Conservation (phyloP, 2,797 vertebrate species). For the Arrhamphus sclerolepis region DNA sequence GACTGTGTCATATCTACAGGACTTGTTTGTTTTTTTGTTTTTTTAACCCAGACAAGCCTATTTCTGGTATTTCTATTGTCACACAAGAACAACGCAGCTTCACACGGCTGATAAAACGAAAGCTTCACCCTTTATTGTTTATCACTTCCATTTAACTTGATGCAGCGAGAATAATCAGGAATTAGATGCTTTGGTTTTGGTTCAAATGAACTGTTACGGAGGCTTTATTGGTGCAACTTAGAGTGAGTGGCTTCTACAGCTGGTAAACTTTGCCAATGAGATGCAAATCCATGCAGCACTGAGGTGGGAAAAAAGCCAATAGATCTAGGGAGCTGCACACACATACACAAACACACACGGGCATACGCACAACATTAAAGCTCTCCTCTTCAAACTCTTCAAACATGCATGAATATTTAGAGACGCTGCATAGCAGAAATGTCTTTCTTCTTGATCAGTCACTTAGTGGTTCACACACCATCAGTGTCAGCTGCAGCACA, state of each 20-base stretch:
- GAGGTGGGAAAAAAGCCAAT: slow-evolving; percentile 39
- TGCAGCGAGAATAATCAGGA: slow-evolving; percentile 8
- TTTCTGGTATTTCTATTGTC: slow-evolving; percentile 23
- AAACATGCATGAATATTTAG: slow-evolving; percentile 29
- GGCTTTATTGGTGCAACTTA: slow-evolving; percentile 42
- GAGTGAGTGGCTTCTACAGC: slow-evolving; percentile 34
- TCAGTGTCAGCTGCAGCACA: slow-evolving; percentile 30
- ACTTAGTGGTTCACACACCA: slow-evolving; percentile 34
- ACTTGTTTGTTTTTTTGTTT: slow-evolving; percentile 25
- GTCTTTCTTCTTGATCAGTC: slow-evolving; percentile 46
- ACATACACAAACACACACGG: slow-evolving; percentile 3
- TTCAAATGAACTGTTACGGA: slow-evolving; percentile 18
- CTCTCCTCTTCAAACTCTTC: slow-evolving; percentile 38
- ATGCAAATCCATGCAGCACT: slow-evolving; percentile 75
- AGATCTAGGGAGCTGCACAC: slow-evolving; percentile 18
- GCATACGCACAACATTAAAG: slow-evolving; percentile 28
- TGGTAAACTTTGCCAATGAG: slow-evolving; percentile 69
- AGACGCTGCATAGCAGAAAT: slow-evolving; percentile 27
- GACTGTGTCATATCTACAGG: slow-evolving; percentile 30
- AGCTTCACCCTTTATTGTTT: slow-evolving; percentile 28
- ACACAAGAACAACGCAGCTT: slow-evolving; percentile 9
- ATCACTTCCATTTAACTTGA: slow-evolving; percentile 27
- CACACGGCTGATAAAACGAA: slow-evolving; percentile 17
- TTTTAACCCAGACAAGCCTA: slow-evolving; percentile 19
- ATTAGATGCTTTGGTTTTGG: slow-evolving; percentile 33